Evolutionary conservation across 2,797 vertebrate species (phyloP).

Genomic region (Iguana delicatissima): DNA sequence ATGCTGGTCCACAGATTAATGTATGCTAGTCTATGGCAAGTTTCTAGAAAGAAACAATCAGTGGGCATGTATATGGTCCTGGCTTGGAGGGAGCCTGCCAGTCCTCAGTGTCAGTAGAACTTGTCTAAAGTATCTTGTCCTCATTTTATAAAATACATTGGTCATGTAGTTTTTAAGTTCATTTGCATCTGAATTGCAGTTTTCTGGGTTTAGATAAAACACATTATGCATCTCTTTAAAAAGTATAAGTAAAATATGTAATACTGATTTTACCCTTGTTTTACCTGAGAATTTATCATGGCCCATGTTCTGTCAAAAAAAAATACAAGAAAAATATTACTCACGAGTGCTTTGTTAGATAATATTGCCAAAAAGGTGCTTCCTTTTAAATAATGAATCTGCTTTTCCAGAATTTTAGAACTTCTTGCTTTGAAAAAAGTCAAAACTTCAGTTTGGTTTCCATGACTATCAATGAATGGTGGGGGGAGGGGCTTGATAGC

Average conservation of each 20-base stretch:
- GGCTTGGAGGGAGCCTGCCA: too few species aligned
- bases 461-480: neutral
- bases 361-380: neutral
- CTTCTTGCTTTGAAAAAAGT: neutral
- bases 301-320: neutral
- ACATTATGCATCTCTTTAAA: neutral
- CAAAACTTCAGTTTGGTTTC: neutral
- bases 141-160: neutral
- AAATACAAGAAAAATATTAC: neutral
- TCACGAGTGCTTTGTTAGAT: neutral
- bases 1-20: too few species aligned
- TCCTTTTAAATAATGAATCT: neutral
- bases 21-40: too few species aligned
- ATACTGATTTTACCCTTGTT: neutral
- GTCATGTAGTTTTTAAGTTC: neutral
- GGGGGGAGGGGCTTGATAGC: neutral
- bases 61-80: too few species aligned
- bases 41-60: too few species aligned
- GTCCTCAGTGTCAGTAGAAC: too few species aligned
- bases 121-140: neutral
- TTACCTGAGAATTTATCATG: neutral
- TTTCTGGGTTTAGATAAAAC: neutral
- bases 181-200: neutral
- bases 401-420: neutral
- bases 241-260: neutral